Evolutionary conservation across 2,888 invertebrate species (phyloP).

Genomic region (Bugula neritina): DNA sequence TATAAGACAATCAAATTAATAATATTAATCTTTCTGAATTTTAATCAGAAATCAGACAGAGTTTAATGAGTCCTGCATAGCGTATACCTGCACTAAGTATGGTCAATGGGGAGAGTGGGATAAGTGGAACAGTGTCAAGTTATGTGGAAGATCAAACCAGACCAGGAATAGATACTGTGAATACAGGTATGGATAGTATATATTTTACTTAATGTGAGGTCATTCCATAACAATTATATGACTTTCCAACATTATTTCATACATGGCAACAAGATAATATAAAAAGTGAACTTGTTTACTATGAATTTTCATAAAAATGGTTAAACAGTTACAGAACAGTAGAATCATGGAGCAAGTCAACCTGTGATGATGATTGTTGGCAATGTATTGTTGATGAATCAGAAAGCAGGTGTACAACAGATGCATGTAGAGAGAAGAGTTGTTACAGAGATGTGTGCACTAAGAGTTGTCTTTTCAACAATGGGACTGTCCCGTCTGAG

Average conservation of each 20-base stretch:
- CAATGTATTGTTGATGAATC: conserved; percentile 22
- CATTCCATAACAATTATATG: no score
- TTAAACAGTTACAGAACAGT: conserved; percentile 13
- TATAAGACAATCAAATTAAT: no score
- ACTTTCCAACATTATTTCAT: no score
- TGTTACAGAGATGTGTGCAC: not conserved
- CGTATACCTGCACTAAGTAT: conserved; percentile 14
- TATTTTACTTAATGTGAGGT: not conserved
- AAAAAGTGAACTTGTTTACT: no score
- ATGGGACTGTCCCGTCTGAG: not conserved
- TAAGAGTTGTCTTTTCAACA: not conserved
- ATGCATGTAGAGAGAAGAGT: not conserved
- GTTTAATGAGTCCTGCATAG: not conserved
- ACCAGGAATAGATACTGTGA: not conserved
- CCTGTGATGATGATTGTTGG: conserved; percentile 18
- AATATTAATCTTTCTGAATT: no score
- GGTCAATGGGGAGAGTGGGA: conserved; percentile 23
- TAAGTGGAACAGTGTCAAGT: not conserved
- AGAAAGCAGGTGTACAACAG: not conserved
- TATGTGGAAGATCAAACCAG: not conserved
- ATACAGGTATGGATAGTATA: conserved; percentile 10
- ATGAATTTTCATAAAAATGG: no score
- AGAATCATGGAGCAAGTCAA: conserved; percentile 8
- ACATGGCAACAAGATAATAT: no score
- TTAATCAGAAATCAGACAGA: conserved; percentile 5